Conservation (phyloP, 2,888 invertebrate genomes). For the Malthinus seriepunctatus region DNA sequence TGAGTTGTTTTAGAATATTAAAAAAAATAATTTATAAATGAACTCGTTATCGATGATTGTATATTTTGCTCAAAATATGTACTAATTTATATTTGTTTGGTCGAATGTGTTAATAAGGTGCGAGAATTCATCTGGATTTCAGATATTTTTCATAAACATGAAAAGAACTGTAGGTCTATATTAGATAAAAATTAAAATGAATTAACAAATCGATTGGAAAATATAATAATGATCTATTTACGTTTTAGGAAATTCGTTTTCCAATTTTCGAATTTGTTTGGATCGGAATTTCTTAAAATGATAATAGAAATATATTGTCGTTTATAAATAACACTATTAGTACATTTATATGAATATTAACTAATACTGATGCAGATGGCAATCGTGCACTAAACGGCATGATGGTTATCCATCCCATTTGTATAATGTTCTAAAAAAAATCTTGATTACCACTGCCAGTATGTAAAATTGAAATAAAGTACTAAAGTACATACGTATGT, state of each 20-base stretch:
- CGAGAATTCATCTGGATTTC: constrained; percentile 33
- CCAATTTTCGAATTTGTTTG: constrained; percentile 35
- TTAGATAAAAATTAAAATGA: constrained; percentile 52
- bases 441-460: constrained; percentile 50
- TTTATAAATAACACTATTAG: constrained; percentile 31
- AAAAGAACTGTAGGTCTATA: constrained; percentile 56
- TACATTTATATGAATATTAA: constrained; percentile 31
- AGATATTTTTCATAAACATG: constrained; percentile 54
- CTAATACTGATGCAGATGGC: constrained; percentile 27
- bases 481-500: constrained; percentile 34
- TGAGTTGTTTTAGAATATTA: constrained; percentile 49
- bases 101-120: constrained; percentile 49
- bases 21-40: constrained; percentile 47
- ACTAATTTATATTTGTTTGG: constrained; percentile 40
- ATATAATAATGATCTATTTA: constrained; percentile 28
- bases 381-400: constrained; percentile 26
- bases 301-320: constrained; percentile 28
- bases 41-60: constrained; percentile 44
- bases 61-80: constrained; percentile 53
- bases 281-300: constrained; percentile 35
- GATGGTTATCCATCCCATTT: constrained; percentile 36
- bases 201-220: constrained; percentile 29
- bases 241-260: constrained; percentile 37
- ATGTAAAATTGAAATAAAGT: constrained; percentile 44
- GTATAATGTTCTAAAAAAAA: constrained; percentile 43